Evolutionary conservation across 2,888 invertebrate genomes (phyloP).

Genomic region (Aphrophora alni): DNA sequence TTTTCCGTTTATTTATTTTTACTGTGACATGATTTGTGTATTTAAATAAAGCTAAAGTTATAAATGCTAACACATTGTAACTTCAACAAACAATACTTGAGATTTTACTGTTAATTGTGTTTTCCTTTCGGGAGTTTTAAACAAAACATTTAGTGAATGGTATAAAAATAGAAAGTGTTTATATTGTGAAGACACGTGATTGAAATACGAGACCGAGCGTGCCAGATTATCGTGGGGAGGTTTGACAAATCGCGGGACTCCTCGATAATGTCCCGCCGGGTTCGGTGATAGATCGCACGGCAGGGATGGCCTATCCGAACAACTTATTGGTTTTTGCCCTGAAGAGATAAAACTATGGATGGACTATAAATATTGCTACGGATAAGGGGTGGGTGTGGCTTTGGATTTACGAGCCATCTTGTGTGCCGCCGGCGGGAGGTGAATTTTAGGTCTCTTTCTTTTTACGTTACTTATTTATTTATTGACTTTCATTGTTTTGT

Average conservation of each 20-base stretch:
- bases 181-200: background rate
- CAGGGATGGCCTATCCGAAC: background rate
- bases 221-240: too few species aligned
- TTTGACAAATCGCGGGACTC: background rate
- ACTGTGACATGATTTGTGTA: background rate
- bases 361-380: constrained; percentile 26
- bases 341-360: constrained; percentile 34
- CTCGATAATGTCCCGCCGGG: background rate
- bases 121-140: background rate
- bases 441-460: background rate
- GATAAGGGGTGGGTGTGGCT: constrained; percentile 29
- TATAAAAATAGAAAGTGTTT: too few species aligned
- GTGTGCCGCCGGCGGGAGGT: too few species aligned
- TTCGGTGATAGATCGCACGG: background rate
- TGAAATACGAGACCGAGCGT: background rate
- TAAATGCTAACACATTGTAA: background rate
- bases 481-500: background rate
- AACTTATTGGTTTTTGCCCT: constrained; percentile 33
- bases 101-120: background rate
- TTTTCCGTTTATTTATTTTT: background rate
- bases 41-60: background rate
- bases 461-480: constrained; percentile 10
- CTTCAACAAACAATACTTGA: background rate
- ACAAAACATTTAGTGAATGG: too few species aligned
- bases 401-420: constrained; percentile 18